Base-by-base conservation (phyloP, 2,113 vertebrate species). In the Dicentrarchus labrax region DNA sequence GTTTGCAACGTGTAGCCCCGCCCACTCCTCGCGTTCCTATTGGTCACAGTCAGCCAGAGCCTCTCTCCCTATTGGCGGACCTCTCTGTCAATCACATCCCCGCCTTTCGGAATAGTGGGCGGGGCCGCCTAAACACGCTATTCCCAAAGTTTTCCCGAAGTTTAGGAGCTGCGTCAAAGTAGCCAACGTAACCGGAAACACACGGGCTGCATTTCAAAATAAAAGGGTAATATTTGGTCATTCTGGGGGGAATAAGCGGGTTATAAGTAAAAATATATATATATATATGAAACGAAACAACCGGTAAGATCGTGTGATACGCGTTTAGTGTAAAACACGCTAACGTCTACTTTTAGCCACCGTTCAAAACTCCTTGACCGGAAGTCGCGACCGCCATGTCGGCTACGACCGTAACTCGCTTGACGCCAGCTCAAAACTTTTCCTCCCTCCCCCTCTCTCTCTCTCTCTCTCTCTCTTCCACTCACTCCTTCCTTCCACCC, bases 61-160 rank as follows among this genome's bases (percentile, higher is more conserved):
- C 38, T 53, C 43, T 80, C 38, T 47, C 39, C 75, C 38, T 19
- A 90, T 92, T 92, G 89, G 92, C 30, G 0, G 10, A 56, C 0
- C 1, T 2, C 1, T 19, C 30, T 83, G 88, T 92, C 94, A 89
- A 48, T 92, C 92, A 92, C 47, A 17, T 30, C 9, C 9, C 8
- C 16, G 5, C 21, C 4, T 65, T 82, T 80, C 50, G 56, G 56
- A 83, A 45, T 39, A 66, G 70, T 60, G 60, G 78, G 88, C 4
- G 81, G 72, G 64, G 53, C 30, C 72, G 12, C 56, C 9, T 54
- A 8, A 45, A 48, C 66, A 30, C 78, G 36, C 56, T 47, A 36
- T 11, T 30, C 30, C 54, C 47, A 80, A 85, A 89, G 69, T 83
- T 89, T 71, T 57, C 54, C 71, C 16, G 50, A 87, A 87, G 60